Conservation (phyloP, 2,113 vertebrate genomes). For the Brachirus orientalis region DNA sequence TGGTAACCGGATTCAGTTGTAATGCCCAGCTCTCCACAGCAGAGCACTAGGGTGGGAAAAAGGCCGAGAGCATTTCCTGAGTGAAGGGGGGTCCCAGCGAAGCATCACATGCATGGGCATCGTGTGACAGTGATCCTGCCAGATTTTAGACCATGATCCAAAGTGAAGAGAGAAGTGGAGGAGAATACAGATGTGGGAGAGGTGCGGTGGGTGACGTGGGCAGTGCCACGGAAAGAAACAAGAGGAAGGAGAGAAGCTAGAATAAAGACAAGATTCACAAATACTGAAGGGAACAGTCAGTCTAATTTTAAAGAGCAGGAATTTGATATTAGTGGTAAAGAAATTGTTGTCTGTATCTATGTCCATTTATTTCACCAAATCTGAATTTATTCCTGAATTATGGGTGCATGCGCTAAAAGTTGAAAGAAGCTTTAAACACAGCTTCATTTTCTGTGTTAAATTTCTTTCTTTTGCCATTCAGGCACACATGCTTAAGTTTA, state of each 20-base stretch:
- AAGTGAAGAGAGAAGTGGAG: constrained; percentile 44
- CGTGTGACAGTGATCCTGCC: constrained; percentile 74
- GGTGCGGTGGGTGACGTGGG: constrained; percentile 28
- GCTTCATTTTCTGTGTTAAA: background rate
- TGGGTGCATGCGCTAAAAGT: background rate
- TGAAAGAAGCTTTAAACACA: background rate
- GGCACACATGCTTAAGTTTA: background rate
- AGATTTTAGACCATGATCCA: constrained; percentile 69
- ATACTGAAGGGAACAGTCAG: background rate
- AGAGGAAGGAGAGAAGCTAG: constrained; percentile 16
- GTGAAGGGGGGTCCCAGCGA: constrained; percentile 80
- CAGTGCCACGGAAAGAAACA: constrained; percentile 39
- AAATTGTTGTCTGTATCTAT: background rate
- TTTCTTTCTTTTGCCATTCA: background rate
- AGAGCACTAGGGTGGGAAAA: constrained; percentile 83
- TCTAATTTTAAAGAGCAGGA: background rate
- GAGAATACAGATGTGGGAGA: constrained; percentile 41
- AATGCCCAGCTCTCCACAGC: constrained; percentile 74
- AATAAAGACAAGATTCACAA: constrained; percentile 16
- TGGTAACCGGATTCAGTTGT: constrained; percentile 76
- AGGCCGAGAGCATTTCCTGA: constrained; percentile 81
- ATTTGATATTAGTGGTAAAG: background rate
- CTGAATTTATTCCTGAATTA: background rate
- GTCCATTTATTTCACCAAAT: background rate
- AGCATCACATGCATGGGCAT: constrained; percentile 81